Evolutionary conservation across 2,797 vertebrate species (phyloP).

Genomic region (Chloroceryle amazona): DNA sequence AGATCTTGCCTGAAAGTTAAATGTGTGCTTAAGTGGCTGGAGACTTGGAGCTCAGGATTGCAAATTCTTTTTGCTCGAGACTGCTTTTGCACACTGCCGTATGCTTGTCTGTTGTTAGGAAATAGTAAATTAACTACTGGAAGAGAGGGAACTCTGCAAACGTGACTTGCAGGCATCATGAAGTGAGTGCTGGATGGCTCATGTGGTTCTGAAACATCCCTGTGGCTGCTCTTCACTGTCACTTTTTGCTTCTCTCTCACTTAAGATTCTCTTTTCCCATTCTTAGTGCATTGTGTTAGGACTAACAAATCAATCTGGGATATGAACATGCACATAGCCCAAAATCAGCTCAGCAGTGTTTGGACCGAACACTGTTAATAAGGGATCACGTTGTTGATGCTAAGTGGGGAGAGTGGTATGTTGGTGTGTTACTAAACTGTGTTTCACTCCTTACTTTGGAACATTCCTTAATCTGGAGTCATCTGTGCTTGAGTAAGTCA

Average conservation of each 20-base stretch:
- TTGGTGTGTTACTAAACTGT: background rate
- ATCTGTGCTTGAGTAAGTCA: background rate
- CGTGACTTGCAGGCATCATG: background rate
- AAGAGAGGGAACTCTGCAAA: background rate
- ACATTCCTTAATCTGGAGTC: slow-evolving; percentile 9
- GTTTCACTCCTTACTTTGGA: background rate
- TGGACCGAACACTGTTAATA: background rate
- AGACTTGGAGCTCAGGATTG: background rate
- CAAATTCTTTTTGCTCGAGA: background rate
- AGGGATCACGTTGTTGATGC: background rate
- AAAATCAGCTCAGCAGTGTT: background rate
- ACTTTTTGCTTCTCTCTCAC: background rate
- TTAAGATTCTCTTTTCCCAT: background rate
- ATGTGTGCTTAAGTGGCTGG: background rate
- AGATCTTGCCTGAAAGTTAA: background rate
- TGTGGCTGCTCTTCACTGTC: background rate
- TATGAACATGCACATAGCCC: rapidly evolving
- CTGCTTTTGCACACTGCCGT: background rate
- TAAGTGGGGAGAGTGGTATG: background rate
- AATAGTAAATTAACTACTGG: background rate
- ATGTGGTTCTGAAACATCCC: background rate
- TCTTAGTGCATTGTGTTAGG: background rate
- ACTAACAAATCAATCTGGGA: background rate
- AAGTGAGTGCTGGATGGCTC: background rate
- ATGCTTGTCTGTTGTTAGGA: background rate